Base-by-base conservation (phyloP, 2,797 vertebrate species). In the Myotis planiceps region DNA sequence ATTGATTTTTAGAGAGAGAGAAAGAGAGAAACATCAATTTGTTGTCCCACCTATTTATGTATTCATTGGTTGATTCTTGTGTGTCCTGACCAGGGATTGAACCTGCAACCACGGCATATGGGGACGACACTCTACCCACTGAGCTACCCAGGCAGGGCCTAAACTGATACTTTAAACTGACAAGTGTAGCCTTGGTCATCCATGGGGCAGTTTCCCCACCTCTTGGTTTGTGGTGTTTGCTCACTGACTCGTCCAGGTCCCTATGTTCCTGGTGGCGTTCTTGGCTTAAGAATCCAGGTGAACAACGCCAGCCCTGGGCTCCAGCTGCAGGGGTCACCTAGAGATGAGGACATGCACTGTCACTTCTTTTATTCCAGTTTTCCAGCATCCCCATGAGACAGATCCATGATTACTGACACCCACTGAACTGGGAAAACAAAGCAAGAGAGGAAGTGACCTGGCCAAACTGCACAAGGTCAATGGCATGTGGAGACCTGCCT, bases 231-330 rank as follows among this genome's bases (percentile, higher is more conserved):
- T 2, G 23, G 9, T 13, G 9, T 65, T 18, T 16, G 25, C 1
- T 29, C 13, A 29, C 0, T 9, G 53, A 4, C 10, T 82, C 18
- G 16, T 8, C 5, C 18, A 39, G 32, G 10, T 19, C 9, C 15
- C 29, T 14, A 1, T 0, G 25, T 5, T 69, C 37, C 58, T 16
- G 60, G 1, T 2, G 53, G 8, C 6, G 0, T 10, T 21, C 1
- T 9, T 18, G 63, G 32, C 49, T 93, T 21, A 14, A 25, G 34
- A 68, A 63, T 10, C 10, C 45, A 12, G 5, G 19, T 1, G 16
- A 88, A 37, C 23, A 68, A 9, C 27, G 53, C 16, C 42, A 79
- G 32, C 14, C 69, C 15, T 10, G 23, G 4, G 19, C 58, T 14
- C 42, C 25, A n/a, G 47, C 15, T 63, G n/a, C 49, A 90, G 23